Base-by-base conservation (phyloP, 2,888 invertebrate genomes). In the Callyntrura sp. region DNA sequence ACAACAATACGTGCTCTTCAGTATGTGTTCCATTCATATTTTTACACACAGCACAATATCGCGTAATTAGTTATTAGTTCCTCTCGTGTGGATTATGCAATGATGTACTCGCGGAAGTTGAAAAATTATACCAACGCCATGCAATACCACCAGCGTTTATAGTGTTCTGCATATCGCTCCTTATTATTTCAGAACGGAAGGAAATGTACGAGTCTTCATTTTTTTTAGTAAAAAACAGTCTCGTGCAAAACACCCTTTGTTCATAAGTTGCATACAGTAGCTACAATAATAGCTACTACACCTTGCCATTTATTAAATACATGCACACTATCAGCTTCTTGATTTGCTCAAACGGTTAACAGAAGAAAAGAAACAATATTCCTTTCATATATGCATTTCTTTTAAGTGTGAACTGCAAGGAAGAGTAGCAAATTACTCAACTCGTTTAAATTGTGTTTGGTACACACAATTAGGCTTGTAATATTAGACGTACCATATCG, bases 31-130 rank as follows among this genome's bases (percentile, higher is more conserved):
- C 43, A 17, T 43, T 43, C 45, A 70, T 20, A 14, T 48, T 73
- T 11, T 48, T 4, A 0, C 8, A 43, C n/a, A 43, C 8, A 48
- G 78, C 48, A 51, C 28, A 76, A 82, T 82, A 82, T 82, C 70
- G n/a, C 87, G 62, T 20, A 76, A 68, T 73, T 78, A 90, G 76
- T 86, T 86, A 83, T 90, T 82, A 90, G 86, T 90, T 90, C 90
- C 90, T 86, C 78, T 83, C 73, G 35, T 28, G 70, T 14, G 55
- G 62, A 70, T 90, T 82, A 90, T 90, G 90, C 90, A 90, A 90
- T 55, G 82, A 81, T 78, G 79, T 55, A 85, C 57, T 82, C 68
- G 51, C 90, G 90, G 90, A 90, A 90, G 90, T 90, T 86, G 20
- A 86, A 83, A 81, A 60, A 68, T 25, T 23, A 9, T 51, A 82